A percentile compares a stretch with the other conserved stretches of the same genome.
Evolutionary conservation across 2,888 invertebrate genomes (phyloP).

Genomic region (Scaptodrosophila latifasciaeformis): DNA sequence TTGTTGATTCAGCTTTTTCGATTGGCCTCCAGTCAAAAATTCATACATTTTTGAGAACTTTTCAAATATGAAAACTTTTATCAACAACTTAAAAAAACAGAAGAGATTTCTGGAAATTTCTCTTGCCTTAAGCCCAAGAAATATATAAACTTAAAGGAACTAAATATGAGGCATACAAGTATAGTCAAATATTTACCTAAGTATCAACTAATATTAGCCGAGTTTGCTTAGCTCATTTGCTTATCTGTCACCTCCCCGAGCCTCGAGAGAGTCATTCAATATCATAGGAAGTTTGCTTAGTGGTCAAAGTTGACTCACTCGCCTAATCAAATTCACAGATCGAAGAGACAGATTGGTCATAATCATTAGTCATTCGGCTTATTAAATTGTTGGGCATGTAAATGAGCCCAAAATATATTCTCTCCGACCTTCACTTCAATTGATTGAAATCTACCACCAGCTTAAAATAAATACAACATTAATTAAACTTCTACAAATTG

Average conservation of each 20-base stretch:
- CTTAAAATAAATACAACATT: neutral
- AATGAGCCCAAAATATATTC: conserved; percentile 20
- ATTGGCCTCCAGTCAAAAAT: neutral
- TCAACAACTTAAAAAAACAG: too few species aligned
- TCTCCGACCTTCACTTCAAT: conserved; percentile 30
- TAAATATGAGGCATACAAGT: neutral
- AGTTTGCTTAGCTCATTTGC: neutral
- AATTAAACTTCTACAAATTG: conserved; percentile 39
- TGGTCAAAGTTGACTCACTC: conserved; percentile 8
- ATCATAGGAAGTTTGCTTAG: neutral
- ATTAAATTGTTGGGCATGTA: conserved; percentile 17
- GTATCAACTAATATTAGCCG: conserved; percentile 25
- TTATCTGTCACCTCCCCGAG: too few species aligned
- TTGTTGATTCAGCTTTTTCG: conserved; percentile 53
- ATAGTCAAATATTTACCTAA: conserved; percentile 3
- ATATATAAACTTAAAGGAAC: too few species aligned
- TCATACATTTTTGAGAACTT: too few species aligned
- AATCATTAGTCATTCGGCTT: conserved; percentile 35
- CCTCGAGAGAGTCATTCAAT: too few species aligned
- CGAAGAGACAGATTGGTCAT: neutral
- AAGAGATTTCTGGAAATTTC: neutral
- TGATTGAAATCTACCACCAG: conserved; percentile 18
- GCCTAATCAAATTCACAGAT: neutral
- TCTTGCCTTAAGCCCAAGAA: neutral
- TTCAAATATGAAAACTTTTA: too few species aligned